Base-by-base conservation (phyloP, 2,113 vertebrate genomes). In the Elephas maximus region DNA sequence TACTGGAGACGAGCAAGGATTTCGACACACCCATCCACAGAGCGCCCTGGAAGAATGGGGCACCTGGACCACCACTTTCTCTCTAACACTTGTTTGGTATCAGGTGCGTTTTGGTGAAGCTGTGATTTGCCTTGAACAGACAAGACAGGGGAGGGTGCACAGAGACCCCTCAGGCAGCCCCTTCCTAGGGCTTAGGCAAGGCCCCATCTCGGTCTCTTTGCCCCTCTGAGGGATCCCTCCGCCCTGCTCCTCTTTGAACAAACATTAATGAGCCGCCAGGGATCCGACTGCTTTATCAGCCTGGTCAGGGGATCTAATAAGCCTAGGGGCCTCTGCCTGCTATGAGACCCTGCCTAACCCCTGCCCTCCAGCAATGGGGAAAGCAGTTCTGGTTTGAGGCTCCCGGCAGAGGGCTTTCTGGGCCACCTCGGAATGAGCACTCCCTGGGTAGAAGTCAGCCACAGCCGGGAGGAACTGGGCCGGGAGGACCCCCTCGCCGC, bases 401-500 rank as follows among this genome's bases (percentile, higher is more conserved):
- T 78, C 23, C 60, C 0, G 3, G 93, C 8, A 89, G 84, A 80
- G 44, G 86, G 67, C 0, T 0, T 53, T 30, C 71, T 74, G 67
- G 84, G 65, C n/a, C 6, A 2, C 69, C 26, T 44, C 1, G 7
- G 80, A 84, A 93, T 62, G 3, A 17, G 60, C 11, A 37, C 76
- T 69, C 53, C 17, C 17, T 41, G 65, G 23, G 79, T 20, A 82
- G 48, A 76, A 73, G 41, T 74, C 23, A 73, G 67, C 33, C 48
- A 44, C 23, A 63, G 45, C 51, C 11, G n/a, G 71, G 20, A 78
- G 21, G 79, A 41, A 63, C 0, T 51, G 0, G 15, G 14, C 4
- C 0, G 48, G 45, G 44, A 89, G 81, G 48, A 14, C 5, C 86
- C 15, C 53, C 53, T 3, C 53, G 14, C 53, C 10, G 8, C 10